Evolutionary conservation across 2,113 vertebrate species (phyloP).

Genomic region (Cebidichthys violaceus): DNA sequence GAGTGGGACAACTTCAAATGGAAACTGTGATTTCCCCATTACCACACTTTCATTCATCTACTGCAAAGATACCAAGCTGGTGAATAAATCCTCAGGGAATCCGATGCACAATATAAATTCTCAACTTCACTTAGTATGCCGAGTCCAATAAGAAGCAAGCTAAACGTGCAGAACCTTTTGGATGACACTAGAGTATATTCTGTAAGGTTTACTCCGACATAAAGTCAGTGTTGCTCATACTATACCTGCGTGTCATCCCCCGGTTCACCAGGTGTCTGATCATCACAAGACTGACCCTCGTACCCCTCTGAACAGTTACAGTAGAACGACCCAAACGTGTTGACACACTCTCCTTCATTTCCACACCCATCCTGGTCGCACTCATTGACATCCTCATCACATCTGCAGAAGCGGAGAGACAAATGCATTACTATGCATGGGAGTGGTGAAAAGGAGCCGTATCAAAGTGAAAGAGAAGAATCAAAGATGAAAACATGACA

Average conservation of each 20-base stretch:
- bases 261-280: conserved; percentile 80
- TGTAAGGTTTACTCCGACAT: conserved; percentile 2
- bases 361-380: conserved; percentile 90
- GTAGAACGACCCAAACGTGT: conserved; percentile 91
- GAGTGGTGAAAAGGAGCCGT: conserved; percentile 8
- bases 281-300: conserved; percentile 88
- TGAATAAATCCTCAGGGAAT: conserved; percentile 33
- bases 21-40: conserved; percentile 54
- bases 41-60: conserved; percentile 52
- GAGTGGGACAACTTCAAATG: conserved; percentile 64
- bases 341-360: conserved; percentile 90
- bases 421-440: conserved; percentile 1
- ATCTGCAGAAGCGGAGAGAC: conserved; percentile 81
- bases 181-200: conserved; percentile 1
- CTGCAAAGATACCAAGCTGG: conserved; percentile 35
- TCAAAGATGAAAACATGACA: conserved; percentile 25
- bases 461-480: conserved; percentile 32
- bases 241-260: conserved; percentile 79
- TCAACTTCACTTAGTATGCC: conserved; percentile 29
- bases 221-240: not conserved
- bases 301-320: conserved; percentile 94
- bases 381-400: conserved; percentile 92
- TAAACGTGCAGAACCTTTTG: conserved; percentile 24
- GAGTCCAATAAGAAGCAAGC: conserved; percentile 48
- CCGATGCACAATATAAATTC: conserved; percentile 18